Evolutionary conservation across 2,888 invertebrate genomes (phyloP).

Genomic region (Tyria jacobaeae): DNA sequence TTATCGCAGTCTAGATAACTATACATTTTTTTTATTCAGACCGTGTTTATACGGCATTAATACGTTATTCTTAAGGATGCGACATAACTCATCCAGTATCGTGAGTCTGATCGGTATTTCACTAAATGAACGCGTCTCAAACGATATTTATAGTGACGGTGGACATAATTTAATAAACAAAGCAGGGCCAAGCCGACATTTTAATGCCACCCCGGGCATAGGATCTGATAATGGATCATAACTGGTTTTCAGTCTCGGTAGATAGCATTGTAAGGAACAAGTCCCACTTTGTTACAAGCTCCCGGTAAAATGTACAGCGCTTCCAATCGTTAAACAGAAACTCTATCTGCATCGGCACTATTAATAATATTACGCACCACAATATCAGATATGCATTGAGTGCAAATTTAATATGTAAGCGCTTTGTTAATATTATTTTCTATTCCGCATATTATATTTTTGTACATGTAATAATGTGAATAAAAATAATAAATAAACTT

Average conservation of each 20-base stretch:
- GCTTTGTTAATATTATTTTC: constrained; percentile 46
- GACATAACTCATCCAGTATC: constrained; percentile 82
- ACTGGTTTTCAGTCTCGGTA: constrained; percentile 79
- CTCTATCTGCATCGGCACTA: constrained; percentile 75
- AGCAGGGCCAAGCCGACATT: constrained; percentile 78
- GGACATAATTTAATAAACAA: constrained; percentile 87
- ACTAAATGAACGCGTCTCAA: constrained; percentile 82
- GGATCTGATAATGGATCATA: constrained; percentile 84
- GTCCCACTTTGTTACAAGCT: constrained; percentile 81
- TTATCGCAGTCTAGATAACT: constrained; percentile 65
- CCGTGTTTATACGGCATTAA: constrained; percentile 68
- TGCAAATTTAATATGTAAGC: constrained; percentile 56
- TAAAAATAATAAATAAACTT: no score
- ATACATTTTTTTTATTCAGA: constrained; percentile 65
- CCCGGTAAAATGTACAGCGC: constrained; percentile 73
- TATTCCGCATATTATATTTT: constrained; percentile 47
- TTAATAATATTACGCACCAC: constrained; percentile 77
- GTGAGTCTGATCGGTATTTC: constrained; percentile 79
- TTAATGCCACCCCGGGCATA: constrained; percentile 83
- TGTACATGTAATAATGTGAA: constrained; percentile 18
- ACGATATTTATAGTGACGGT: constrained; percentile 80
- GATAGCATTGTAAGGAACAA: constrained; percentile 85
- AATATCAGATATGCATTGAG: constrained; percentile 74
- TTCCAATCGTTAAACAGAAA: constrained; percentile 66
- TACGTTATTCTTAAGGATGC: constrained; percentile 75